Evolutionary conservation across 2,797 vertebrate genomes (phyloP).

Genomic region (Sebastes melanostomus): DNA sequence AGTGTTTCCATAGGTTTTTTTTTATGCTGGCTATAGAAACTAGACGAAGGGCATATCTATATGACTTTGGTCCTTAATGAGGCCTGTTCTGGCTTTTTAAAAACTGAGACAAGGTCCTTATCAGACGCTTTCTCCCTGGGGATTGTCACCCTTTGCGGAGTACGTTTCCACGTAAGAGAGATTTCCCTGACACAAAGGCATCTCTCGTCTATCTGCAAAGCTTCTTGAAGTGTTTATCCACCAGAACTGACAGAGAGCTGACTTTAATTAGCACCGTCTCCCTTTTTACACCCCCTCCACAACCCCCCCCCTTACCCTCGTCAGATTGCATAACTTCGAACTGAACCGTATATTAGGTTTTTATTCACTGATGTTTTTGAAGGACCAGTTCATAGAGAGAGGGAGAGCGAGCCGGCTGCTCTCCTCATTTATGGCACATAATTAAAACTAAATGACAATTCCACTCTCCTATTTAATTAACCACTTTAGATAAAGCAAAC

Average conservation of each 20-base stretch:
- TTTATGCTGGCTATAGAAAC: conserved; percentile 31
- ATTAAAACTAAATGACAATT: conserved; percentile 85
- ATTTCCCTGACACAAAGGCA: conserved; percentile 81
- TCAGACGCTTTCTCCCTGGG: conserved; percentile 70
- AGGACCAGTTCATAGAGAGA: conserved; percentile 74
- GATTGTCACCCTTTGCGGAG: conserved; percentile 77
- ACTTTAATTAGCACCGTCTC: conserved; percentile 83
- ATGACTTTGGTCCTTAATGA: conserved; percentile 76
- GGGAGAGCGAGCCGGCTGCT: conserved; percentile 58
- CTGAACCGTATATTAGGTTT: conserved; percentile 72
- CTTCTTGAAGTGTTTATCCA: conserved; percentile 85
- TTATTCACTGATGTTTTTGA: conserved; percentile 77
- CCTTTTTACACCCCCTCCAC: conserved; percentile 56
- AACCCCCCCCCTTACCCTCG: conserved; percentile 14
- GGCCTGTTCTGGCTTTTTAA: conserved; percentile 69
- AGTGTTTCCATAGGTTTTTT: conserved; percentile 11
- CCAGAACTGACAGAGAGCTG: conserved; percentile 82
- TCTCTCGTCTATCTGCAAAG: conserved; percentile 80
- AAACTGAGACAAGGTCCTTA: conserved; percentile 75
- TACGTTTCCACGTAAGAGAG: conserved; percentile 78
- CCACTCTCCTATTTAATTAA: conserved; percentile 82
- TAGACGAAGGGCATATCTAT: conserved; percentile 63
- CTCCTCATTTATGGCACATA: conserved; percentile 80
- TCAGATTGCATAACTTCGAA: conserved; percentile 80
- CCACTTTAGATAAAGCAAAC: conserved; percentile 80